Percentiles rank a stretch among this genome's conserved stretches.
phyloP scores from a whole-genome alignment of 2,113 vertebrate genomes.

The Thamnaconus septentrionalis region DNA sequence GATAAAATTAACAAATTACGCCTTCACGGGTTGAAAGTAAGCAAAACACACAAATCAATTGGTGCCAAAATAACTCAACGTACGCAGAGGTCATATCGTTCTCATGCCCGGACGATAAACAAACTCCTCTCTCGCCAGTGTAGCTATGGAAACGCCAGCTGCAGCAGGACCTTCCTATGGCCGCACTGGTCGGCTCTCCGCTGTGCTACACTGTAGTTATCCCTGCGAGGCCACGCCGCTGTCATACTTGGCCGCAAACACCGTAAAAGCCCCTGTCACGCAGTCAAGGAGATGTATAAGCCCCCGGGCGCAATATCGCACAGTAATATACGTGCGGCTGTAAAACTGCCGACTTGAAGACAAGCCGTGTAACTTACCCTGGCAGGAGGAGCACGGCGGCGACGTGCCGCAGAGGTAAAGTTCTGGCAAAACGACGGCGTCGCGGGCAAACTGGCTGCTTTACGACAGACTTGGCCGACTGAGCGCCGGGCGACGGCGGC shows the following conservation, averaged over 20 bases:
- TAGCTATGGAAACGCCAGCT: conserved; percentile 57
- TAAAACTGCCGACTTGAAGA: conserved; percentile 50
- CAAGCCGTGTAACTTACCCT: conserved; percentile 58
- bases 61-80: conserved; percentile 24
- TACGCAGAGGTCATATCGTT: conserved; percentile 10
- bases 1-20: too few species aligned
- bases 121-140: conserved; percentile 20
- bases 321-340: conserved; percentile 63
- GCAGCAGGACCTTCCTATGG: conserved; percentile 40
- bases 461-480: conserved; percentile 50
- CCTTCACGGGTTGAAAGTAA: too few species aligned
- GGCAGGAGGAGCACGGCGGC: conserved; percentile 59
- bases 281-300: conserved; percentile 59
- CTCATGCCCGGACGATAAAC: conserved; percentile 39
- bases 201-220: conserved; percentile 43
- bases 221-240: conserved; percentile 54
- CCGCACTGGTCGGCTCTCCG: conserved; percentile 28
- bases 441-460: conserved; percentile 45
- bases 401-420: conserved; percentile 46
- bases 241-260: conserved; percentile 59
- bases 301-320: conserved; percentile 60
- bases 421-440: conserved; percentile 51
- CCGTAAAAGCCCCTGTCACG: conserved; percentile 64
- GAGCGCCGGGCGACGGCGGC: conserved; percentile 33
- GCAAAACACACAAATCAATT: neutral